These are phyloP conservation scores for Yasuhikotakia modesta DNA, from an alignment of 2,797 vertebrate genomes.

Conservation along the genomic window DNA sequence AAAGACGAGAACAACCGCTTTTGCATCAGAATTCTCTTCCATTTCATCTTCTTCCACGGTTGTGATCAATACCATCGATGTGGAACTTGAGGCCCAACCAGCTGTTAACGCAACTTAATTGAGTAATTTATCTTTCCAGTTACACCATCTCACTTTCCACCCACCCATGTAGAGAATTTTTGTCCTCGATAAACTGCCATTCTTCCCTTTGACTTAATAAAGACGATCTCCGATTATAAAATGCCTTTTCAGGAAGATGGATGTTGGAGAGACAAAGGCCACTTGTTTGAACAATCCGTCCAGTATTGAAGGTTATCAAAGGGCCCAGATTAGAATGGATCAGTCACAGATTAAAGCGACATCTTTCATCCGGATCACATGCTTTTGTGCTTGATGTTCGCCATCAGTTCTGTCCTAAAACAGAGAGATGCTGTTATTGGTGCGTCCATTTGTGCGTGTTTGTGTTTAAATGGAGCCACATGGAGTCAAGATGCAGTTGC, in stretches of 20 bases:
- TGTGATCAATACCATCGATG: conserved; percentile 61
- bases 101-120: conserved; percentile 64
- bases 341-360: conserved; percentile 67
- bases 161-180: conserved; percentile 43
- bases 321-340: conserved; percentile 76
- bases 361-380: conserved; percentile 48
- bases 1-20: conserved; percentile 44
- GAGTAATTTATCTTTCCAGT: conserved; percentile 66
- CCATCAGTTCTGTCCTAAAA: conserved; percentile 66
- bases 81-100: conserved; percentile 48
- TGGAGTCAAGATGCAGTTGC: conserved; percentile 13
- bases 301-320: conserved; percentile 69
- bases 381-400: conserved; percentile 63
- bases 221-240: not conserved
- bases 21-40: conserved; percentile 37
- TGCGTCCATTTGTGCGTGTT: conserved; percentile 48
- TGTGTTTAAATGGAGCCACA: not conserved
- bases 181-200: conserved; percentile 7
- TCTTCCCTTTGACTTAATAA: conserved; percentile 20
- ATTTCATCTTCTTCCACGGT: conserved; percentile 48
- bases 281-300: conserved; percentile 44
- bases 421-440: conserved; percentile 67
- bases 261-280: conserved; percentile 45
- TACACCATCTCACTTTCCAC: conserved; percentile 52
- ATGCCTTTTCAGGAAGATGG: conserved; percentile 37